phyloP scores from a whole-genome alignment of 2,797 vertebrate genomes.

The Astyanax mexicanus region DNA sequence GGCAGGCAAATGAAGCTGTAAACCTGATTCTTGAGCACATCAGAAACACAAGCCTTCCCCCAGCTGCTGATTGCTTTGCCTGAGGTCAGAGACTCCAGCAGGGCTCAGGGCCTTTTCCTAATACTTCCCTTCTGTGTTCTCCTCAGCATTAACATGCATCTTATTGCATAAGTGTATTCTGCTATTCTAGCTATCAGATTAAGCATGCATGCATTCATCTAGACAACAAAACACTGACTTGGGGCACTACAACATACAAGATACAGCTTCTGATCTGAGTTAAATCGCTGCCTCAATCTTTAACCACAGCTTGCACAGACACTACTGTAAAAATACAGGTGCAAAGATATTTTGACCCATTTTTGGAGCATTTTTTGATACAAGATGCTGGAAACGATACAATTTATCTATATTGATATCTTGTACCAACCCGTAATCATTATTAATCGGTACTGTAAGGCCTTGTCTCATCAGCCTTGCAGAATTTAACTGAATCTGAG shows the following conservation, averaged over 20 bases:
- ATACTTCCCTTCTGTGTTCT: not conserved
- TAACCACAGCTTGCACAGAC: conserved; percentile 21
- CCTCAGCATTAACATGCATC: not conserved
- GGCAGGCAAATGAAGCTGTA: conserved; percentile 78
- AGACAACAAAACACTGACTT: not conserved
- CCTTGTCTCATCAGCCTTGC: too few relatives aligned
- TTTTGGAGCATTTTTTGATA: too few relatives aligned
- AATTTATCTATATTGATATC: too few relatives aligned
- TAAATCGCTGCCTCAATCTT: conserved; percentile 8
- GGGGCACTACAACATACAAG: not conserved
- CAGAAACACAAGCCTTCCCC: conserved; percentile 56
- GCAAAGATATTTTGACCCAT: too few relatives aligned
- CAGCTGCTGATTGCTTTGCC: conserved; percentile 59
- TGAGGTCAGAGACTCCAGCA: conserved; percentile 46
- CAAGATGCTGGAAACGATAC: too few relatives aligned
- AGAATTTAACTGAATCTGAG: too few relatives aligned
- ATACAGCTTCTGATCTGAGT: not conserved
- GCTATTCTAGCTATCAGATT: conserved; percentile 4
- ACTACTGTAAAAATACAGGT: not conserved
- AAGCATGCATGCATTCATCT: not conserved
- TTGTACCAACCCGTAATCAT: too few relatives aligned
- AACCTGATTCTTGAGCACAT: conserved; percentile 71
- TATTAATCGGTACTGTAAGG: too few relatives aligned
- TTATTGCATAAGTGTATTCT: not conserved
- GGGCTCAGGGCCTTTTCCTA: conserved; percentile 17